phyloP scores from a whole-genome alignment of 2,113 vertebrate species.

The Muntiacus reevesi region DNA sequence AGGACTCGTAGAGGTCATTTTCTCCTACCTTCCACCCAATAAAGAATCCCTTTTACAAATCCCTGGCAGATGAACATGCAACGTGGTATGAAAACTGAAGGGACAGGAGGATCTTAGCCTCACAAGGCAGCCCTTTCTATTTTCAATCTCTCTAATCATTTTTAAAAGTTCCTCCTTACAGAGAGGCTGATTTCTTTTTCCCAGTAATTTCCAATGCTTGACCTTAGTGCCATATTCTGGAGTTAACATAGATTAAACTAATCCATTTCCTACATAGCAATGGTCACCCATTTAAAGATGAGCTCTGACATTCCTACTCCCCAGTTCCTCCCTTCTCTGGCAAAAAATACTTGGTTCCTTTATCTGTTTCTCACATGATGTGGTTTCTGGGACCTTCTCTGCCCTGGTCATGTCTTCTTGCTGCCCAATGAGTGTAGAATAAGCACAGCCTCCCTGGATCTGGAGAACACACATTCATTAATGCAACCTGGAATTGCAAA shows the following conservation, averaged over 20 bases:
- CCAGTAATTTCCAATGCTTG: background rate
- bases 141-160: background rate
- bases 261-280: background rate
- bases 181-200: background rate
- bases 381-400: background rate
- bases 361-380: background rate
- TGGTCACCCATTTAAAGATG: background rate
- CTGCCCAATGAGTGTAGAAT: rapidly evolving
- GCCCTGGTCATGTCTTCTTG: background rate
- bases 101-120: conserved; percentile 8
- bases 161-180: background rate
- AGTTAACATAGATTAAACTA: background rate
- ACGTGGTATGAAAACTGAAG: background rate
- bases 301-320: background rate
- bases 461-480: background rate
- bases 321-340: background rate
- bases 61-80: background rate
- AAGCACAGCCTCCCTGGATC: background rate
- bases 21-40: background rate
- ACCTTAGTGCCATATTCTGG: background rate
- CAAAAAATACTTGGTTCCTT: background rate
- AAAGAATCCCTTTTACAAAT: background rate
- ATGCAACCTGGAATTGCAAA: background rate
- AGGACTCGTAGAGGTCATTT: background rate
- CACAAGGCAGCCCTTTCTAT: background rate